Evolutionary conservation across 2,888 invertebrate species (phyloP).

Genomic region (Euplexia lucipara): DNA sequence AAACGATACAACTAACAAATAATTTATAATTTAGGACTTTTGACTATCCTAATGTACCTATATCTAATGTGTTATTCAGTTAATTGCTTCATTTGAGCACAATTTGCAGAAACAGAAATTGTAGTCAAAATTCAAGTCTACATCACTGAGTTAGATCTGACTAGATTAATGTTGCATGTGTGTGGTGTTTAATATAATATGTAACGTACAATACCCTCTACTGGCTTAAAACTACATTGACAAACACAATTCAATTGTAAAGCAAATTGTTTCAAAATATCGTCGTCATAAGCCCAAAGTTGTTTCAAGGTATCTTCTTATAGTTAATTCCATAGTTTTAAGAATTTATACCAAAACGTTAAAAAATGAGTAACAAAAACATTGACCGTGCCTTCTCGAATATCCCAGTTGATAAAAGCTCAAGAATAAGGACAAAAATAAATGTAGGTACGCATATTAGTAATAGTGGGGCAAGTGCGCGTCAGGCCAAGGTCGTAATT

Average conservation of each 20-base stretch:
- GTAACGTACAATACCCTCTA: constrained; percentile 22
- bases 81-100: not conserved
- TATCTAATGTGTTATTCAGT: too few species aligned
- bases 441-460: constrained; percentile 49
- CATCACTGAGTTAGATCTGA: not conserved
- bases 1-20: not conserved
- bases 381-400: constrained; percentile 39
- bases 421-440: constrained; percentile 54
- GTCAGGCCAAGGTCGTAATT: constrained; percentile 70
- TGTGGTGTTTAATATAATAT: constrained; percentile 1
- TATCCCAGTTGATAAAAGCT: constrained; percentile 37
- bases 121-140: constrained; percentile 1
- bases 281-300: constrained; percentile 31
- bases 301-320: constrained; percentile 24
- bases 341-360: constrained; percentile 9
- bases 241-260: constrained; percentile 28
- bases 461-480: constrained; percentile 62
- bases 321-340: constrained; percentile 23
- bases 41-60: too few species aligned
- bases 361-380: constrained; percentile 37
- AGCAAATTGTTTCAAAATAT: constrained; percentile 21
- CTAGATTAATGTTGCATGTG: constrained; percentile 1
- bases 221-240: constrained; percentile 2
- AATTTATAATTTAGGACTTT: not conserved
- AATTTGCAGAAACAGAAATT: constrained; percentile 9